Base-by-base conservation (phyloP, 2,888 invertebrate genomes). In the Antheraea assamensis region DNA sequence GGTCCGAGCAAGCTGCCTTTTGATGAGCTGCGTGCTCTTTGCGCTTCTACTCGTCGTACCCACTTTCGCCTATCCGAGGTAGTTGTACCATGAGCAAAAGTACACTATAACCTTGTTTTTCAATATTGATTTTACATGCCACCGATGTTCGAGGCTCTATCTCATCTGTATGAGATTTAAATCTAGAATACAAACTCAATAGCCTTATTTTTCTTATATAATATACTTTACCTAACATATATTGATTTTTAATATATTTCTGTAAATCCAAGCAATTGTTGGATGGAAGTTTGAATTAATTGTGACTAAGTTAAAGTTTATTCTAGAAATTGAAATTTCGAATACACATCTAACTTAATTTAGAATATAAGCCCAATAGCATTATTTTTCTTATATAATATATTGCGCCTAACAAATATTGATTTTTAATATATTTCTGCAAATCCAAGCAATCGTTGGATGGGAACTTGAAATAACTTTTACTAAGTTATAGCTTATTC, bases 11-110 rank as follows among this genome's bases (percentile, higher is more conserved):
- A 94, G 84, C 87, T 95, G 85, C 82, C 83, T 92, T 79, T 83
- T 89, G 85, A 91, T 87, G 83, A 94, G 88, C 89, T 95, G 90
- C 86, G 88, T 87, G 80, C 90, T 94, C 74, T 83, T 90, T 74
- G 87, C 91, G 0, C 84, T 94, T 30, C 85, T 94, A 2, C 85
- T 93, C 73, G 84, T 90, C 61, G 83, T 90, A 61, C 92, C 94
- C n/a, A 84, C 92, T 0, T 82, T 90, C 35, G 89, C 93, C 64
- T 94, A 91, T 82, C 94, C 95, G 83, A 94, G 95, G 95, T 95
- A 92, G 92, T 93, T 78, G 92, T 92, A 89, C 75, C 77, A n/a
- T 61, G 35, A 24, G 58, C 52, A n/a, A 72, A 52, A 21, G 5
- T 27, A 42, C 21, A 64, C 24, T 24, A 58, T 8, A 58, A 24